These are phyloP conservation scores for Epirrhoe alternata DNA, from an alignment of 2,888 invertebrate species.

Conservation along the genomic window DNA sequence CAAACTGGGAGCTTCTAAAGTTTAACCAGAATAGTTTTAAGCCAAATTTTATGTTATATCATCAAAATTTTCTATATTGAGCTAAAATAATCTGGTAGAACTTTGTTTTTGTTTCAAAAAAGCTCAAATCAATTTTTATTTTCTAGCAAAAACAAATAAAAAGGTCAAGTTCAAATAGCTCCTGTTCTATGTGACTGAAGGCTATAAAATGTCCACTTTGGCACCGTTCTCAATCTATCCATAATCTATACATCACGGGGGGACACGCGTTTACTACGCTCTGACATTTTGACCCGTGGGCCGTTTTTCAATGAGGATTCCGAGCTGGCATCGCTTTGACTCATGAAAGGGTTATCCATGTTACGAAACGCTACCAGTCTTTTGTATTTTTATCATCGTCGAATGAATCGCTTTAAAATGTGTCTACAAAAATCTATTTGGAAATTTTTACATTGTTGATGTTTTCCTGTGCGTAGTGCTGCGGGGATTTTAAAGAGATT, in stretches of 20 bases:
- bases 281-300: constrained; percentile 68
- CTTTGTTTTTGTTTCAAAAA: not conserved
- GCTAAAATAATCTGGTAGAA: not conserved
- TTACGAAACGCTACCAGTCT: constrained; percentile 60
- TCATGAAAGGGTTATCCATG: constrained; percentile 74
- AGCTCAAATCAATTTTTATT: not conserved
- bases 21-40: constrained; percentile 18
- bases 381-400: constrained; percentile 75
- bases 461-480: constrained; percentile 17
- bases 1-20: constrained; percentile 38
- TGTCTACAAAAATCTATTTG: constrained; percentile 40
- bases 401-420: constrained; percentile 69
- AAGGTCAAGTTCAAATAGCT: constrained; percentile 23
- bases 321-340: constrained; percentile 63
- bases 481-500: constrained; percentile 2
- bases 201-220: constrained; percentile 39
- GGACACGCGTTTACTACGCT: constrained; percentile 56
- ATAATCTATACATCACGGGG: constrained; percentile 50
- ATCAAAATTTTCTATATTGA: not conserved
- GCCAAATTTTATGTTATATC: constrained; percentile 14
- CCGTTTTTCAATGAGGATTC: constrained; percentile 76
- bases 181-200: constrained; percentile 31
- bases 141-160: constrained; percentile 10
- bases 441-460: constrained; percentile 27
- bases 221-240: constrained; percentile 41